Evolutionary conservation across 2,888 invertebrate genomes (phyloP).

Genomic region (Drosophila kambysellisi): DNA sequence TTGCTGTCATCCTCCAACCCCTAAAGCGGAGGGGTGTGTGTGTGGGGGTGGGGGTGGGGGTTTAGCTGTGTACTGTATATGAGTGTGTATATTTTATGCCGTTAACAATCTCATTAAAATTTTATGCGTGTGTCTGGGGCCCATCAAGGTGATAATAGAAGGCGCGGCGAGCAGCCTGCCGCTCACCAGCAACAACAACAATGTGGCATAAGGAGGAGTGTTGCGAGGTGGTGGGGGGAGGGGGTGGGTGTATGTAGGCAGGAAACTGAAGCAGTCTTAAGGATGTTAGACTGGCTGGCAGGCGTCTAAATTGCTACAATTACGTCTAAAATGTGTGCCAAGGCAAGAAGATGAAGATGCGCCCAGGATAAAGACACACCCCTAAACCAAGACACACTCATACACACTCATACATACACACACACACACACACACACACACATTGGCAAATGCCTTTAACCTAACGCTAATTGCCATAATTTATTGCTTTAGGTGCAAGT

Average conservation of each 20-base stretch:
- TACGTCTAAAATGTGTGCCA: constrained; percentile 79
- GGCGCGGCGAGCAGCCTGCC: constrained; percentile 40
- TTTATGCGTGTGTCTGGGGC: constrained; percentile 75
- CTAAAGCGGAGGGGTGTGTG: constrained; percentile 6
- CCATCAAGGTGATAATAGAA: constrained; percentile 73
- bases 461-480: constrained; percentile 75
- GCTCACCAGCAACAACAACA: constrained; percentile 25
- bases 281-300: constrained; percentile 54
- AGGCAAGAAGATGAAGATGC: constrained; percentile 25
- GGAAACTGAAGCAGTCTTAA: constrained; percentile 30
- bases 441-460: constrained; percentile 44
- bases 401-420: constrained; percentile 4
- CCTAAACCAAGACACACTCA: constrained; percentile 3
- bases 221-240: not conserved
- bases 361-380: constrained; percentile 32
- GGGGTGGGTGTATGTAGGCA: not conserved
- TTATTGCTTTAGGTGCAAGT: constrained; percentile 71
- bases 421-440: constrained; percentile 13
- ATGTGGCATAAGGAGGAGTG: not conserved
- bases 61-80: constrained; percentile 26
- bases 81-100: constrained; percentile 75
- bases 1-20: constrained; percentile 28
- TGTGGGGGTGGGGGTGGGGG: not conserved
- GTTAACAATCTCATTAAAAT: constrained; percentile 81
- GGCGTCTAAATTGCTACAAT: constrained; percentile 79